Evolutionary conservation across 37 sponge, comb jelly and placozoan genomes (phyloP).

Genomic region (Sycon ciliatum): DNA sequence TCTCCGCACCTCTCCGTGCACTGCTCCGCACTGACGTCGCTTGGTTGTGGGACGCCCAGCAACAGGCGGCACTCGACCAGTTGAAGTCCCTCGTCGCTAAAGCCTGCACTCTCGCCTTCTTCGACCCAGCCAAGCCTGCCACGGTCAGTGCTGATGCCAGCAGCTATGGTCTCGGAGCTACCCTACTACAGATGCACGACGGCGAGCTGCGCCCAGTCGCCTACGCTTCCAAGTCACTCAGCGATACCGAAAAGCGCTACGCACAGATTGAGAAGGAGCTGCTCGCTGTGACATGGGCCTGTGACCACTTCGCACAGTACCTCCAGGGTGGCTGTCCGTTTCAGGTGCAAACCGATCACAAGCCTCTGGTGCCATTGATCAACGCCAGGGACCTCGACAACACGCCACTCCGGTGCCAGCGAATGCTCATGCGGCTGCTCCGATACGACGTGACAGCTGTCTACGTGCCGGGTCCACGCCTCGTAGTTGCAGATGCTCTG

Average conservation of each 20-base stretch:
- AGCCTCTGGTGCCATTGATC: slow-evolving; percentile 17
- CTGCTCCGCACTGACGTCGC: background rate
- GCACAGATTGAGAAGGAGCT: slow-evolving; percentile 15
- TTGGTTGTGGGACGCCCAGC: background rate
- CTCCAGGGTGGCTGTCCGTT: background rate
- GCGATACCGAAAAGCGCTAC: background rate
- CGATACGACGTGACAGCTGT: background rate
- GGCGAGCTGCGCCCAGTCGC: background rate
- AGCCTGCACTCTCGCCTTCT: background rate
- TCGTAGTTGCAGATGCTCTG: background rate
- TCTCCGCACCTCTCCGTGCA: background rate
- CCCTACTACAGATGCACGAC: slow-evolving; percentile 6
- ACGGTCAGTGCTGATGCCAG: background rate
- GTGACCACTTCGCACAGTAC: slow-evolving; percentile 20
- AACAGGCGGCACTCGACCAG: background rate
- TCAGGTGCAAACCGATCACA: slow-evolving; percentile 18
- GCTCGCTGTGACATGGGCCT: background rate
- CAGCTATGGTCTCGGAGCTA: background rate
- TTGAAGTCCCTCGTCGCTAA: background rate
- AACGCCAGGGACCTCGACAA: background rate
- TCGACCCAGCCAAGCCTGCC: background rate
- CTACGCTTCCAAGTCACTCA: background rate
- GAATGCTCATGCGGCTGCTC: background rate
- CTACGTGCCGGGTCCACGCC: background rate
- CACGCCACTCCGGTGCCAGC: background rate